These are phyloP conservation scores for Leucophenga maculata DNA, from an alignment of 2,888 invertebrate species.

Conservation along the genomic window DNA sequence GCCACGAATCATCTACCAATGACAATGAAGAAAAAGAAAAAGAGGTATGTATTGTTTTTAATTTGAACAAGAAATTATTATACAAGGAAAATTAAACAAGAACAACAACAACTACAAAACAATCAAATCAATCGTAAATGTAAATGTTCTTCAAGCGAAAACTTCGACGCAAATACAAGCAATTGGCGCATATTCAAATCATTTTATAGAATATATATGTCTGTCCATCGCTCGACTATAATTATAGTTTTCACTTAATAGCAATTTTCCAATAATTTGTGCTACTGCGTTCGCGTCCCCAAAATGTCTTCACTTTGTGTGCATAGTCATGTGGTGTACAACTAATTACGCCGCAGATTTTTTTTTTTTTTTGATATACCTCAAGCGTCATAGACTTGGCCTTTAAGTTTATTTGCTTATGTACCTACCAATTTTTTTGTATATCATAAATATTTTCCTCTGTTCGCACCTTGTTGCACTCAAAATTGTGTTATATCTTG, in stretches of 20 bases:
- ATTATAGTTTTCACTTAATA: conserved; percentile 14
- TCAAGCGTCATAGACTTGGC: background rate
- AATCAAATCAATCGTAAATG: conserved; percentile 1
- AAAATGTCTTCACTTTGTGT: no score
- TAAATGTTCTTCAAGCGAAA: background rate
- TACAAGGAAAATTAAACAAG: background rate
- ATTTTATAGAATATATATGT: background rate
- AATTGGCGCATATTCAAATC: conserved; percentile 33
- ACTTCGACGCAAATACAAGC: conserved; percentile 25
- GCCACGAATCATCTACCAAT: conserved; percentile 74
- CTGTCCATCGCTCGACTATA: background rate
- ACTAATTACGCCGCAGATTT: conserved; percentile 30
- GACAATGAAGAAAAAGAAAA: conserved; percentile 74
- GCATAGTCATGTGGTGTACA: no score
- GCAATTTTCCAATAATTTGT: conserved; percentile 17
- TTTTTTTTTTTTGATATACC: background rate
- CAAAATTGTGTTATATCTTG: background rate
- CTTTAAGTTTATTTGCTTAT: background rate
- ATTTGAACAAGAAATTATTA: background rate
- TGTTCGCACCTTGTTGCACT: conserved; percentile 14
- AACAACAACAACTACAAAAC: conserved; percentile 16
- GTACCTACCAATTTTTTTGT: no score
- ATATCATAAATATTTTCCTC: background rate
- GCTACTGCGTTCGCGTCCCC: background rate
- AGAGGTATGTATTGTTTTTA: conserved; percentile 40